Percentiles rank a stretch among this genome's conserved stretches.
These are phyloP conservation scores for Musca vetustissima DNA, from an alignment of 1,140 invertebrate genomes.

Conservation along the genomic window DNA sequence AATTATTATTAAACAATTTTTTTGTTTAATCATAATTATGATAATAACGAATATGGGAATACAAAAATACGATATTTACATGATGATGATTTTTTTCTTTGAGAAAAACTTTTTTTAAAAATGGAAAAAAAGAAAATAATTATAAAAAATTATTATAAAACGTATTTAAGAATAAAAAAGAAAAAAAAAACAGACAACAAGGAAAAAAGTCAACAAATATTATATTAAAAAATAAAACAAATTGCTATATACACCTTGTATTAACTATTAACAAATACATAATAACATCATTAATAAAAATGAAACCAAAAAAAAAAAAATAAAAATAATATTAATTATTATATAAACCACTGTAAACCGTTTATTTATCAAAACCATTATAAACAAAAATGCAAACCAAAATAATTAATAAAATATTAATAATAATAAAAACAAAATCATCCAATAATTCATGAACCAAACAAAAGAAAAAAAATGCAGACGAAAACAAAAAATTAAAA, in stretches of 20 bases:
- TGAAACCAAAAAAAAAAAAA: background rate
- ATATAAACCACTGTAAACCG: conserved; percentile 16
- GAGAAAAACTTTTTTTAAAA: background rate
- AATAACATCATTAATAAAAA: no score
- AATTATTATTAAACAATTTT: conserved; percentile 22
- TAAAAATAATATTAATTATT: conserved; percentile 9
- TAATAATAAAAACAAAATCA: no score
- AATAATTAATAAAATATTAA: conserved; percentile 13
- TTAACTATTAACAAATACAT: conserved; percentile 15
- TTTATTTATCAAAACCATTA: conserved; percentile 15
- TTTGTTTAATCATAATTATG: conserved; percentile 1
- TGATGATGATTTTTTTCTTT: conserved; percentile 6
- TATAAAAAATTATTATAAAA: background rate
- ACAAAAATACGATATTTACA: conserved; percentile 21
- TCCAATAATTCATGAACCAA: background rate
- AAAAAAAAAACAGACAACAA: no score
- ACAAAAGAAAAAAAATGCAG: background rate
- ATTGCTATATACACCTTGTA: conserved; percentile 23
- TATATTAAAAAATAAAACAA: no score
- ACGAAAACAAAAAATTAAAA: conserved; percentile 4
- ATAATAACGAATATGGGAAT: background rate
- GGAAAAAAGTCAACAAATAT: background rate
- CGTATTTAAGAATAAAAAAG: background rate
- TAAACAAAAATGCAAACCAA: conserved; percentile 12
- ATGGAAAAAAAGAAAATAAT: background rate